These are phyloP conservation scores for Anoplolepis gracilipes DNA, from an alignment of 1,140 invertebrate genomes.

Conservation along the genomic window DNA sequence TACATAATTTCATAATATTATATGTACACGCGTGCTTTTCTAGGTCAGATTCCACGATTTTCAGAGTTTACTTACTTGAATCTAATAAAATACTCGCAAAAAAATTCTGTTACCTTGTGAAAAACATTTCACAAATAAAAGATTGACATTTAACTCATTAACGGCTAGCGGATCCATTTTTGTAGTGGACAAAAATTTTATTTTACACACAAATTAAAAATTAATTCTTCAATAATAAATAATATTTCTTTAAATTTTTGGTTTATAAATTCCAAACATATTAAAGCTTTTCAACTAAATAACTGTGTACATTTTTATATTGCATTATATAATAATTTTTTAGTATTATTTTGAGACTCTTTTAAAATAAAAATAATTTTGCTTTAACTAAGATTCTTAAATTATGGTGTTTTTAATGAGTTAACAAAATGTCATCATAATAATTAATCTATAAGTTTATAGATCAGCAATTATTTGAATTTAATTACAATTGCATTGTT, in stretches of 20 bases:
- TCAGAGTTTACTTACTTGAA: too few relatives aligned
- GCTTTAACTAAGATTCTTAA: background rate
- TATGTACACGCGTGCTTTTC: background rate
- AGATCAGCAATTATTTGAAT: slow-evolving; percentile 26
- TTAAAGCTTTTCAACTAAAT: background rate
- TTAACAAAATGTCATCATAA: slow-evolving; percentile 15
- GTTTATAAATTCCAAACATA: background rate
- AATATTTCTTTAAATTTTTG: background rate
- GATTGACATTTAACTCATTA: slow-evolving; percentile 5
- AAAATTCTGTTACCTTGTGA: slow-evolving; percentile 1
- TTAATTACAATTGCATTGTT: background rate
- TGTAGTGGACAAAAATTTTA: background rate
- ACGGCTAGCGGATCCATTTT: background rate
- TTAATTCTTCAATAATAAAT: background rate
- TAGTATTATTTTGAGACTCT: background rate
- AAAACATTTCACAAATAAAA: background rate
- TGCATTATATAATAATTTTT: background rate
- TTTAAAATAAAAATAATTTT: slow-evolving; percentile 16
- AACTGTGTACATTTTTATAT: background rate
- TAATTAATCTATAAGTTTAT: background rate
- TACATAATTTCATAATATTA: slow-evolving; percentile 54
- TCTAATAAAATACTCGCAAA: background rate
- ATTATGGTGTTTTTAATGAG: background rate
- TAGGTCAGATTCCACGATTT: slow-evolving; percentile 1
- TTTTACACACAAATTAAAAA: background rate